These are phyloP conservation scores for Tapirus terrestris DNA, from an alignment of 2,113 vertebrate genomes.

Conservation along the genomic window DNA sequence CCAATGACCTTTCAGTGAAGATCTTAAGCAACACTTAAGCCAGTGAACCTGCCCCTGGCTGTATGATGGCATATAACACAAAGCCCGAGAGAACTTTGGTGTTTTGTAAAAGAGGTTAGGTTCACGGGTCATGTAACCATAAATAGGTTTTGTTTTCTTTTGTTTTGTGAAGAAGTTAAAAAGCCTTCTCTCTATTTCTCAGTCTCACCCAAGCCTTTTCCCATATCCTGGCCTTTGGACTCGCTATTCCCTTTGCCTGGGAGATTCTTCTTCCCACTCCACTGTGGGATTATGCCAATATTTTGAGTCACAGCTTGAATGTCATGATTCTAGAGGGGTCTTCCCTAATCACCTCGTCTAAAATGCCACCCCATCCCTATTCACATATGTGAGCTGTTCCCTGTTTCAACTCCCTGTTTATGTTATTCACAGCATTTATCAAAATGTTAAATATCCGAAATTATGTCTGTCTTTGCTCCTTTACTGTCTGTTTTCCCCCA, in stretches of 20 bases:
- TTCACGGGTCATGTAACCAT: neutral
- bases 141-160: conserved; percentile 43
- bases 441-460: conserved; percentile 39
- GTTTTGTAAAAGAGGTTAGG: conserved; percentile 33
- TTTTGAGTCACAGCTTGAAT: neutral
- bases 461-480: neutral
- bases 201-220: neutral
- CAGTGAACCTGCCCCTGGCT: neutral
- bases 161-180: conserved; percentile 30
- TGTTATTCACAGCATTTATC: conserved; percentile 23
- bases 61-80: neutral
- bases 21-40: conserved; percentile 28
- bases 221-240: neutral
- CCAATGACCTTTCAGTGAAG: conserved; percentile 50
- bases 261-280: neutral
- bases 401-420: neutral
- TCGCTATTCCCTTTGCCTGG: neutral
- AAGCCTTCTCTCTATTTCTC: neutral
- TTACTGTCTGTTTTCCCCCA: neutral
- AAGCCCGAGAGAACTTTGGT: neutral
- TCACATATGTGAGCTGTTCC: neutral
- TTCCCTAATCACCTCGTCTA: neutral
- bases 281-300: neutral
- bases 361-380: neutral
- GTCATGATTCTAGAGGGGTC: neutral